Evolutionary conservation across 2,888 invertebrate genomes (phyloP).

Genomic region (Ethmia dodecea): DNA sequence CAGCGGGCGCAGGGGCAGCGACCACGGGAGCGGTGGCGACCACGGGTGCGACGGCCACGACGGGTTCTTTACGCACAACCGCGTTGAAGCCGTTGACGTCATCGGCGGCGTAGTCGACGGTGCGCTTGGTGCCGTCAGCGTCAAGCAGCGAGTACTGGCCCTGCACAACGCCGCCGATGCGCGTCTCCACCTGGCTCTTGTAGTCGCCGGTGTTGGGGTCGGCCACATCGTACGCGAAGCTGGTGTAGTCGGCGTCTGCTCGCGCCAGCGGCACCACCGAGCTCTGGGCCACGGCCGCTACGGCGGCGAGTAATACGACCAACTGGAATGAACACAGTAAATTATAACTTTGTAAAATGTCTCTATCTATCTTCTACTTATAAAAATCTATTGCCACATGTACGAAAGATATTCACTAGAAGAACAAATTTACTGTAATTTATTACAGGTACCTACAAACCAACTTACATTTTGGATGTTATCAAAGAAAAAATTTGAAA

Average conservation of each 20-base stretch:
- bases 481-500: too few relatives aligned
- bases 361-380: too few relatives aligned
- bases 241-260: slow-evolving; percentile 69
- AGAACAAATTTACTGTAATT: too few relatives aligned
- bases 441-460: too few relatives aligned
- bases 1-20: slow-evolving; percentile 21
- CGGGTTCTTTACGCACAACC: slow-evolving; percentile 73
- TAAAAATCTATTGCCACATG: too few relatives aligned
- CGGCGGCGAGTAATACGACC: slow-evolving; percentile 59
- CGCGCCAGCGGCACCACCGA: slow-evolving; percentile 72
- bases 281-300: slow-evolving; percentile 53
- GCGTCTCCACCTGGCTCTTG: slow-evolving; percentile 76
- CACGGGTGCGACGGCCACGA: slow-evolving; percentile 44
- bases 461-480: too few relatives aligned
- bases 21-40: slow-evolving; percentile 36
- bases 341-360: too few relatives aligned
- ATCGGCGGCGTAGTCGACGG: slow-evolving; percentile 77
- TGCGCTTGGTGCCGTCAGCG: slow-evolving; percentile 74
- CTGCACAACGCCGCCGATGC: slow-evolving; percentile 69
- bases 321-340: slow-evolving; percentile 54
- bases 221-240: slow-evolving; percentile 76
- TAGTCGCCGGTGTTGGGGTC: slow-evolving; percentile 77
- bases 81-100: slow-evolving; percentile 78
- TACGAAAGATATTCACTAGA: too few relatives aligned
- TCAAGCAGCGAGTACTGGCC: slow-evolving; percentile 77